Base-by-base conservation (phyloP, 2,888 invertebrate species). In the Philhelius pedissequus region DNA sequence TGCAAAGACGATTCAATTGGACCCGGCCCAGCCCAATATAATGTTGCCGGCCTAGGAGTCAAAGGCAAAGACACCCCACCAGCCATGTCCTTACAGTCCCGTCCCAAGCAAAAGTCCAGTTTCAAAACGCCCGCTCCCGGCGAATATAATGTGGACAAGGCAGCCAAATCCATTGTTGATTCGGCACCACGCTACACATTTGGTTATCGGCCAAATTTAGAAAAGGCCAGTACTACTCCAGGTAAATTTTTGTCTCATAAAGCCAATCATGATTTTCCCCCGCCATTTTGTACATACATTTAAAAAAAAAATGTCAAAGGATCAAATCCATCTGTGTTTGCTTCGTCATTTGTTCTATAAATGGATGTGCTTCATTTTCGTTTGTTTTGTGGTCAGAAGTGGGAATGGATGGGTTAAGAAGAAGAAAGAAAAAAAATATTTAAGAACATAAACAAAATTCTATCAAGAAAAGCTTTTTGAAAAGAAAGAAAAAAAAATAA, bases 11-110 rank as follows among this genome's bases (percentile, higher is more conserved):
- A 93, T 32, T 91, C 92, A 8, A 87, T 89, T 87, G 97, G 97
- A 32, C 97, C 97, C 2, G 97, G 97, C 20, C 97, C 97, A 15
- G 97, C 97, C n/a, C 95, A 96, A 86, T 97, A 97, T 92, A 96
- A 97, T 90, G 95, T 97, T 56, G 95, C 96, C 86, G 97, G 97
- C 81, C 93, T 97, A 89, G 95, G 96, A 71, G 93, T 95, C 50
- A 97, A 96, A 94, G 97, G 97, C 94, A 92, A 91, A 89, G 95
- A 97, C 82, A 94, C 93, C 73, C 95, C 96, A 9, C 96, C 96
- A 6, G 95, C 97, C 4, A 93, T 94, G 35, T 96, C 97, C 4
- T 93, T 98, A 35, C 96, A 97, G 89, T 95, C 96, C 64, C 94
- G 97, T 22, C 96, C 90, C 73, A 90, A 89, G 79, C 89, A 89